These are phyloP conservation scores for Penaeus japonicus DNA, from an alignment of 1,140 invertebrate species.

Conservation along the genomic window DNA sequence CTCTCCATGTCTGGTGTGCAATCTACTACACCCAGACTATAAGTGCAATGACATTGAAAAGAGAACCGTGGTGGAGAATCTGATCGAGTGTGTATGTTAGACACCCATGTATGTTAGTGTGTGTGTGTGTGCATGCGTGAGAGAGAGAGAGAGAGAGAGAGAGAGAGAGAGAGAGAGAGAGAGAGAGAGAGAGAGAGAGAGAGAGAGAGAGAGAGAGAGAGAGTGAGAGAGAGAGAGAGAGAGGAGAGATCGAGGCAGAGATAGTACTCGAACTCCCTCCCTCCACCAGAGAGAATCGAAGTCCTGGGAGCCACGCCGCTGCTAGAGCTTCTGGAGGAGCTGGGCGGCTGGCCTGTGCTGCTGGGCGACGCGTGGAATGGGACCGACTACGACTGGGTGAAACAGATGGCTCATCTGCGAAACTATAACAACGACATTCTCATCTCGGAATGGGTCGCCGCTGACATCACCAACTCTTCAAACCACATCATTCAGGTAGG, in stretches of 20 bases:
- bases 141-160: background rate
- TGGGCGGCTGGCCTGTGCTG: slow-evolving; percentile 71
- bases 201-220: too few species aligned
- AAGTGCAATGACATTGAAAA: too few species aligned
- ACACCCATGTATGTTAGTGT: background rate
- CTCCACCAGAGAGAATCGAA: slow-evolving; percentile 72
- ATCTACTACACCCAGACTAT: too few species aligned
- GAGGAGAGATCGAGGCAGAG: too few species aligned
- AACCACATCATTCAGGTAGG: slow-evolving; percentile 85
- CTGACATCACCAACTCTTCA: slow-evolving; percentile 91
- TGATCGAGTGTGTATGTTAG: too few species aligned
- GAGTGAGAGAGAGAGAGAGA: too few species aligned
- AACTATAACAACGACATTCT: slow-evolving; percentile 87
- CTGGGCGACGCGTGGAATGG: slow-evolving; percentile 74
- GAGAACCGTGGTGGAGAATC: too few species aligned
- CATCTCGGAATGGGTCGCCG: slow-evolving; percentile 89
- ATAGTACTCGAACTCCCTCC: background rate
- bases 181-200: too few species aligned
- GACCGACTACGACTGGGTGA: slow-evolving; percentile 68
- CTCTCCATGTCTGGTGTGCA: background rate
- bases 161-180: too few species aligned
- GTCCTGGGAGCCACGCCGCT: slow-evolving; percentile 81
- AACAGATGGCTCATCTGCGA: slow-evolving; percentile 83
- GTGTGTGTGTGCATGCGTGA: background rate
- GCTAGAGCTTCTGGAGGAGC: slow-evolving; percentile 72